Evolutionary conservation across 2,113 vertebrate species (phyloP), one percentile per base, ranked within the genome.

Genomic region (Paratilapia polleni): DNA sequence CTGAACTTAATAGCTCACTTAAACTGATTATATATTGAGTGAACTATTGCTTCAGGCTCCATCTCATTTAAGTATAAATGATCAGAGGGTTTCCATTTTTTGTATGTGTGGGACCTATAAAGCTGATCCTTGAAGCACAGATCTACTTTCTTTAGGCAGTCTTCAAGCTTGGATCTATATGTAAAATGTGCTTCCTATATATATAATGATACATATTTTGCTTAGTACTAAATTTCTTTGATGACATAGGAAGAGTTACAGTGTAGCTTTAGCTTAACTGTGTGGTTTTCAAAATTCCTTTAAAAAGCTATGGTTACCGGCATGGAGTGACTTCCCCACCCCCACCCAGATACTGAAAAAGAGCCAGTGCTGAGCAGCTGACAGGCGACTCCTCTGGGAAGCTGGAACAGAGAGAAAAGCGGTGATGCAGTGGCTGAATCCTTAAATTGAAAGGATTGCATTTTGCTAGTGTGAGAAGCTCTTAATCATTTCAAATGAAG

Each of bases 301-400:
- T 4, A 41, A 8, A 81, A 82, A 68, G 22, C 47, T 12, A 36
- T 76, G 20, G 64, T 85, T 86, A 87, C 83, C n/a, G 31, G 34
- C 83, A 83, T 73, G 24, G 20, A n/a, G 28, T 52, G 47, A 73
- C 43, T 73, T 73, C 19, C 54, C 38, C 6, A 60, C 62, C 61
- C 58, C 38, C 66, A 26, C 49, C 47, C 19, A 57, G 34, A 70
- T 77, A 47, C 63, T 82, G 47, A 85, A 77, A 87, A 81, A 80
- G 60, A 83, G 34, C 28, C n/a, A 77, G 87, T 28, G 52, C 77
- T 26, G 73, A 82, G 41, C 56, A 59, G 59, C 31, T 90, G 89
- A 90, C 85, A 89, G 78, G 77, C 58, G 63, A 73, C 76, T 91
- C 86, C 85, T 56, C 7, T 49, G 92, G 88, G 91, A 92, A 26